Base-by-base conservation (phyloP, 2,113 vertebrate species). In the Ictidomys tridecemlineatus region DNA sequence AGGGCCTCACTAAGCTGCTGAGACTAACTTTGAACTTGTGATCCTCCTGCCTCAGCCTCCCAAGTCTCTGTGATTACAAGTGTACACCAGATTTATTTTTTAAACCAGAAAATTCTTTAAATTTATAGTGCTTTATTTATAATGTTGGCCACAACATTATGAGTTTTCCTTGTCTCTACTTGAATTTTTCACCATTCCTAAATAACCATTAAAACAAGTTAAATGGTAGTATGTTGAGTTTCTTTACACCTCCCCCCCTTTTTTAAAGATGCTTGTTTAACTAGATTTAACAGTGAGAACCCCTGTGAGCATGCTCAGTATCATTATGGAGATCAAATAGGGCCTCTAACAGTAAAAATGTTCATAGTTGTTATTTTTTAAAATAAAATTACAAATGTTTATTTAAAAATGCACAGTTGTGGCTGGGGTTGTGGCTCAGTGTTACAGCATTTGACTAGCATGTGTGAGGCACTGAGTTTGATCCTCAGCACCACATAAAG, bases 71-170 rank as follows among this genome's bases (percentile, higher is more conserved):
- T 58, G 56, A 58, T 58, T 58, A 58, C 56, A 58, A 20, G 56
- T 58, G 20, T 58, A 20, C 56, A 58, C 56, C 56, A 24, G 56
- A 99, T 99, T 99, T 98, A 98, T 99, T 99, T 99, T 99, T 99
- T 99, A 99, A 99, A 98, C 98, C 98, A 99, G 98, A 99, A 97
- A 98, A 98, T 97, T 99, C 98, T 99, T 99, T 99, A 99, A 99
- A 99, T 99, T 99, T 99, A 99, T 99, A 99, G 99, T 99, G 99
- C 99, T 99, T 98, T 99, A 99, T 99, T 99, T 99, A 99, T 99
- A 98, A 98, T 98, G 98, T 98, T 98, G 98, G 97, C 96, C 96
- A 96, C 98, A 98, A 98, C 98, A 99, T 99, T 99, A 99, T 98
- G 98, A 98, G 97, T 98, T 98, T 98, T 97, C 98, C 98, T 98